phyloP scores from a whole-genome alignment of 2,113 vertebrate species.

The Eolophus roseicapilla region DNA sequence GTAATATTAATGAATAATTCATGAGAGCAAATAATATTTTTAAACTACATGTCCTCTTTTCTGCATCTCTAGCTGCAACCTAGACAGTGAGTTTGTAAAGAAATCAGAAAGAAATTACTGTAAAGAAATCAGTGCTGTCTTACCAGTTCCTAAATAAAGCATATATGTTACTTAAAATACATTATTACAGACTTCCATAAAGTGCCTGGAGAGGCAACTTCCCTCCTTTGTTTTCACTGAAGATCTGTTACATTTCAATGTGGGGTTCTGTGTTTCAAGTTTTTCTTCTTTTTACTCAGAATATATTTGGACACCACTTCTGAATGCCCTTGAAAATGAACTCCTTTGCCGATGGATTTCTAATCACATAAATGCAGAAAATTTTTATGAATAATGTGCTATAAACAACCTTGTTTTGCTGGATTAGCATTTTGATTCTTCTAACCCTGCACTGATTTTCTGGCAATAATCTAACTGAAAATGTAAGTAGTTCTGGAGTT shows the following conservation, averaged over 20 bases:
- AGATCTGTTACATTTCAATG: neutral
- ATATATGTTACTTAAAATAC: neutral
- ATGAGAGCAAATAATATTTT: neutral
- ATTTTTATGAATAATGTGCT: neutral
- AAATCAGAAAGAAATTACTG: neutral
- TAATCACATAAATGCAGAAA: slow-evolving; percentile 27
- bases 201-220: neutral
- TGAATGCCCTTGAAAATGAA: neutral
- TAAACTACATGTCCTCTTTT: neutral
- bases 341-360: neutral
- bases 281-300: neutral
- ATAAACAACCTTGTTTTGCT: neutral
- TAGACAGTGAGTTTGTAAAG: neutral
- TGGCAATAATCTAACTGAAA: neutral
- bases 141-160: neutral
- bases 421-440: neutral
- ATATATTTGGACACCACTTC: neutral
- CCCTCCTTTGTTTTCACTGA: neutral
- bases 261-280: neutral
- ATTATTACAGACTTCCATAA: neutral
- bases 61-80: neutral
- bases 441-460: neutral
- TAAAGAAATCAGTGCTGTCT: neutral
- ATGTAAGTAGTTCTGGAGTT: neutral
- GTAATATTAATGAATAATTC: neutral